Base-by-base conservation (phyloP, 2,797 vertebrate species). In the Semotilus atromaculatus region DNA sequence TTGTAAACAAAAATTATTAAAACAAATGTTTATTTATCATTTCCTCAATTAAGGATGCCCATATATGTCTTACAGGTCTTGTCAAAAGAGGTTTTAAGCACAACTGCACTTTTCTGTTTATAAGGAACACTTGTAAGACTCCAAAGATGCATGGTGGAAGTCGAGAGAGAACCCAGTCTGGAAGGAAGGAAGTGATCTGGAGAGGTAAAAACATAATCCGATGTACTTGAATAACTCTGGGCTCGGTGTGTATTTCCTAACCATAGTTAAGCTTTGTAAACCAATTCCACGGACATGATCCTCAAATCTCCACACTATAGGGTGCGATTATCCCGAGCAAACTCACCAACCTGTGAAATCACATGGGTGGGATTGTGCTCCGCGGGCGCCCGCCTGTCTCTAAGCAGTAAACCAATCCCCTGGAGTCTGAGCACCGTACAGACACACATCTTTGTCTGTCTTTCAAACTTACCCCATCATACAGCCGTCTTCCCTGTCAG, bases 351-450 rank as follows among this genome's bases (percentile, higher is more conserved):
- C 89, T 92, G 89, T 92, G 91, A 93, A 93, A 91, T 91, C 84
- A 92, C 91, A 92, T 91, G 89, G 90, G 91, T 90, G 88, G 90
- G 82, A 89, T 92, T 91, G 86, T 76, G 89, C 90, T 83, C 89
- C 85, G 84, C 87, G 89, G 94, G 94, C 94, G 93, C 94, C 94
- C 92, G 91, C 91, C 92, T 94, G 94, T 94, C 94, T 94, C 93
- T 90, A 82, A 89, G 89, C 91, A 92, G 94, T 94, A 94, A 95
- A 89, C 91, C 92, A 94, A 95, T 95, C 94, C 93, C 91, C 90
- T 85, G 90, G 88, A 90, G 92, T 92, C 86, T 92, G 80, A 86
- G 88, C 88, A 83, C 87, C 82, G 75, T 85, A 87, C 85, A 88
- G 89, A 90, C 89, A 90, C 86, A 87, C 89, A 90, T 90, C 86